These are phyloP conservation scores for Diaperis boleti DNA, from an alignment of 2,888 invertebrate species.

Conservation along the genomic window DNA sequence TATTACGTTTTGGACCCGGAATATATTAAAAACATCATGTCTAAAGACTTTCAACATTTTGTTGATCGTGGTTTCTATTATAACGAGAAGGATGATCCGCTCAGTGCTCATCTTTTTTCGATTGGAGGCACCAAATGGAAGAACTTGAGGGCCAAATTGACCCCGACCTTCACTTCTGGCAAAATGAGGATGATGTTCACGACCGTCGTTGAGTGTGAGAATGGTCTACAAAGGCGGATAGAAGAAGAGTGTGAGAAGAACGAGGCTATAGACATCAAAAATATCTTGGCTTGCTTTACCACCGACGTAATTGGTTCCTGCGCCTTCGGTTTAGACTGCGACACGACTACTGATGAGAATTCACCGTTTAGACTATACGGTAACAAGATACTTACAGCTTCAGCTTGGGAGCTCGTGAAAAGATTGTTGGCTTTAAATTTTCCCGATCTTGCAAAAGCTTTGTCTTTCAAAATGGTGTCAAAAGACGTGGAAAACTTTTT, in stretches of 20 bases:
- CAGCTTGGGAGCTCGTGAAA: background rate
- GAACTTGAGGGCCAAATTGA: slow-evolving; percentile 8
- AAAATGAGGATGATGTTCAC: slow-evolving; percentile 22
- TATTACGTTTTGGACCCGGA: background rate
- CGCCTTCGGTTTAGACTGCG: slow-evolving; percentile 72
- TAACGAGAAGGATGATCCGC: slow-evolving; percentile 54
- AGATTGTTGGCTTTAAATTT: background rate
- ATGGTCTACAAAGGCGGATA: background rate
- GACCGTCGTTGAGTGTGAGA: slow-evolving; percentile 63
- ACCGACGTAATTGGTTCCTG: slow-evolving; percentile 72
- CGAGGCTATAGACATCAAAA: slow-evolving; percentile 52
- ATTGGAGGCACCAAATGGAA: slow-evolving; percentile 8
- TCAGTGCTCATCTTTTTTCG: background rate
- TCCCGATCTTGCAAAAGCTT: background rate
- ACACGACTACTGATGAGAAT: slow-evolving; percentile 67
- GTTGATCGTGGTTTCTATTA: background rate
- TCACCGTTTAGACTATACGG: slow-evolving; percentile 60
- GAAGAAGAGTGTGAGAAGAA: background rate
- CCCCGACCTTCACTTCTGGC: slow-evolving; percentile 23
- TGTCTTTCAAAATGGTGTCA: background rate
- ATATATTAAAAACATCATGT: background rate
- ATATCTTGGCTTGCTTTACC: slow-evolving; percentile 69
- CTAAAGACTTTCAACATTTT: slow-evolving; percentile 8
- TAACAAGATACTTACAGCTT: background rate
- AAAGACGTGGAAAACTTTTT: slow-evolving; percentile 64